Evolutionary conservation across 2,888 invertebrate species (phyloP).

Genomic region (Amphipyra berbera): DNA sequence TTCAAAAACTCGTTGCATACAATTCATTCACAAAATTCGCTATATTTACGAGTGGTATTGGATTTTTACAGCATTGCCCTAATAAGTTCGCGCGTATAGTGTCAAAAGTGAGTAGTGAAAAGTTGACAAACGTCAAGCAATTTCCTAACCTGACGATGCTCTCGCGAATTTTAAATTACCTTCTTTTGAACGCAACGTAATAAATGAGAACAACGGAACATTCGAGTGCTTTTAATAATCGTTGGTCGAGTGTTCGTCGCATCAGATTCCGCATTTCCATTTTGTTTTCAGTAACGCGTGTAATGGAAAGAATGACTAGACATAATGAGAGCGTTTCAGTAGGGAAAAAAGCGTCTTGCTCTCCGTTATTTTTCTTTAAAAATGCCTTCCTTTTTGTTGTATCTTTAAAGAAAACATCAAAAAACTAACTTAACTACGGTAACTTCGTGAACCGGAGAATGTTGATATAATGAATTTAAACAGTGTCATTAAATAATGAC

Average conservation of each 20-base stretch:
- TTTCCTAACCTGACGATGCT: slow-evolving; percentile 29
- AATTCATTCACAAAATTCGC: slow-evolving; percentile 47
- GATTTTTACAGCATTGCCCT: slow-evolving; percentile 17
- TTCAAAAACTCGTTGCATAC: slow-evolving; percentile 57
- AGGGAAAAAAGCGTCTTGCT: slow-evolving; percentile 44
- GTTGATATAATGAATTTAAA: slow-evolving; percentile 11
- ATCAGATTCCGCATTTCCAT: slow-evolving; percentile 66
- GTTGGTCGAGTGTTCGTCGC: slow-evolving; percentile 50
- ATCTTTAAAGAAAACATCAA: slow-evolving; percentile 19
- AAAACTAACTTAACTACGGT: slow-evolving; percentile 12
- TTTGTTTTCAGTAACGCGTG: slow-evolving; percentile 69
- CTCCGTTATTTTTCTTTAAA: slow-evolving; percentile 37
- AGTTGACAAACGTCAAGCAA: slow-evolving; percentile 27
- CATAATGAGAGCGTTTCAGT: slow-evolving; percentile 55
- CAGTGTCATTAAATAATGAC: background rate
- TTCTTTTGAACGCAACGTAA: slow-evolving; percentile 36
- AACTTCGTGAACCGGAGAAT: slow-evolving; percentile 16
- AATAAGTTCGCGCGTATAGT: slow-evolving; percentile 4
- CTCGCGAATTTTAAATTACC: slow-evolving; percentile 42
- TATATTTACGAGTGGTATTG: slow-evolving; percentile 32
- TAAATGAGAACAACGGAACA: slow-evolving; percentile 47
- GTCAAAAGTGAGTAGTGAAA: slow-evolving; percentile 23
- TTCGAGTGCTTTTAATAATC: slow-evolving; percentile 57
- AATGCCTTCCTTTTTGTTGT: slow-evolving; percentile 19
- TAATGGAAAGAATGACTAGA: slow-evolving; percentile 73